phyloP scores from a whole-genome alignment of 2,113 vertebrate genomes.

The Dunckerocampus dactyliophorus region DNA sequence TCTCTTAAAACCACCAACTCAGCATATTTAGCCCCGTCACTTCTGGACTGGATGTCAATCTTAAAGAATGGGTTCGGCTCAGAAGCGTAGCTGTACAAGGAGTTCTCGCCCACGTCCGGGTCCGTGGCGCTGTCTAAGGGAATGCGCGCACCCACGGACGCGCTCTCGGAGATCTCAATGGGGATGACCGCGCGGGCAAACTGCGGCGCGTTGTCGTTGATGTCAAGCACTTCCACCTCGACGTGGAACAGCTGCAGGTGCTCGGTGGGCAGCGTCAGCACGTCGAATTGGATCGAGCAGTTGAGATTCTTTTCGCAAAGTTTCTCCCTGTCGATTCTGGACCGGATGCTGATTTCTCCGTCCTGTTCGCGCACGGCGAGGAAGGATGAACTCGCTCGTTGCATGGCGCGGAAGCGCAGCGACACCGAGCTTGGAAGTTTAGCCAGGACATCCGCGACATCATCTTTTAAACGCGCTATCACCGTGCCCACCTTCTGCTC shows the following conservation, averaged over 20 bases:
- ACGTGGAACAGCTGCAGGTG: slow-evolving; percentile 95
- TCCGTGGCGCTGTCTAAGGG: slow-evolving; percentile 94
- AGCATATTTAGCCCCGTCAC: slow-evolving; percentile 90
- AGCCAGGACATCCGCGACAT: slow-evolving; percentile 84
- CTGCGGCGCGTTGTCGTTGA: slow-evolving; percentile 94
- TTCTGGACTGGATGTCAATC: slow-evolving; percentile 86
- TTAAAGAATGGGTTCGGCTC: slow-evolving; percentile 85
- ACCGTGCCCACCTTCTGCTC: slow-evolving; percentile 91
- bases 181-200: slow-evolving; percentile 89
- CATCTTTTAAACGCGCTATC: slow-evolving; percentile 85
- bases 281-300: slow-evolving; percentile 95
- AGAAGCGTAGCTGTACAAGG: slow-evolving; percentile 87
- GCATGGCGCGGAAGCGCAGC: slow-evolving; percentile 91
- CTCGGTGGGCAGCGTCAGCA: slow-evolving; percentile 92
- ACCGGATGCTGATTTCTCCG: slow-evolving; percentile 90
- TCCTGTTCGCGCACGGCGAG: slow-evolving; percentile 87
- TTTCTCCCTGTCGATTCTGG: slow-evolving; percentile 93
- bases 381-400: slow-evolving; percentile 79
- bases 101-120: slow-evolving; percentile 93
- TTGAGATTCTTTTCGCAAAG: slow-evolving; percentile 93
- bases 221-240: slow-evolving; percentile 93
- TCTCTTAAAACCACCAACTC: slow-evolving; percentile 89
- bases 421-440: slow-evolving; percentile 84
- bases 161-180: slow-evolving; percentile 93
- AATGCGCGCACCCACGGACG: slow-evolving; percentile 88